Percentiles rank a stretch among this genome's conserved stretches.
Conservation (phyloP, 2,797 vertebrate genomes). For the Tapera naevia region DNA sequence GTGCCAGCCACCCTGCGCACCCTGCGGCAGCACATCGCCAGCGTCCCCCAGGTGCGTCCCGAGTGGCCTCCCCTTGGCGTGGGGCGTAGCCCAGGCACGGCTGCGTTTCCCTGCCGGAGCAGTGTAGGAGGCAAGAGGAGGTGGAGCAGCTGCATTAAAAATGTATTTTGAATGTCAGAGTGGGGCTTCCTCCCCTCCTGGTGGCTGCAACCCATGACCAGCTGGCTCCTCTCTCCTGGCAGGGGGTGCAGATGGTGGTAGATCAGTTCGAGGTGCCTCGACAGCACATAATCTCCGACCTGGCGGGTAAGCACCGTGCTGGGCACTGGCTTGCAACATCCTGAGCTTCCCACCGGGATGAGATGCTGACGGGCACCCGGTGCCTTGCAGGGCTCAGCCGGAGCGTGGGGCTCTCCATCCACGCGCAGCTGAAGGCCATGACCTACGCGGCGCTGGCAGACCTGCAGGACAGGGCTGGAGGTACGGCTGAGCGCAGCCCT, state of each 20-base stretch:
- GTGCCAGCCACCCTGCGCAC: slow-evolving; percentile 60
- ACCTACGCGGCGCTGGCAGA: slow-evolving; percentile 60
- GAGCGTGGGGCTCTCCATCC: slow-evolving; percentile 65
- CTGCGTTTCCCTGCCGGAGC: fast-evolving
- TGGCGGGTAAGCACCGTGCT: slow-evolving; percentile 66
- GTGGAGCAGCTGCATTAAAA: neutral
- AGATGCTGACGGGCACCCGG: neutral
- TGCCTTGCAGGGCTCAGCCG: slow-evolving; percentile 68
- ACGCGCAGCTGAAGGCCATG: slow-evolving; percentile 58
- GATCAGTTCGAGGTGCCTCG: slow-evolving; percentile 76
- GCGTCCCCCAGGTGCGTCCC: slow-evolving; percentile 70
- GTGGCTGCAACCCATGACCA: fast-evolving
- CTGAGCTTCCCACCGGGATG: fast-evolving
- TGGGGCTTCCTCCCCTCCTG: neutral
- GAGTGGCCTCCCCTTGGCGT: fast-evolving
- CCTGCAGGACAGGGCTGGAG: slow-evolving; percentile 66
- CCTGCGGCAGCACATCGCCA: slow-evolving; percentile 64
- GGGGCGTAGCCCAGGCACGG: neutral
- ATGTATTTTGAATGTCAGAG: neutral
- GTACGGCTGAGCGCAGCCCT: slow-evolving; percentile 33
- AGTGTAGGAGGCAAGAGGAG: neutral
- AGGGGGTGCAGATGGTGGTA: slow-evolving; percentile 76
- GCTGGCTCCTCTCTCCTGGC: neutral
- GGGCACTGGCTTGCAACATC: fast-evolving
- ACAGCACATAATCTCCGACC: slow-evolving; percentile 65